Conservation (phyloP, 2,797 vertebrate genomes). For the Ptychadena robeensis region DNA sequence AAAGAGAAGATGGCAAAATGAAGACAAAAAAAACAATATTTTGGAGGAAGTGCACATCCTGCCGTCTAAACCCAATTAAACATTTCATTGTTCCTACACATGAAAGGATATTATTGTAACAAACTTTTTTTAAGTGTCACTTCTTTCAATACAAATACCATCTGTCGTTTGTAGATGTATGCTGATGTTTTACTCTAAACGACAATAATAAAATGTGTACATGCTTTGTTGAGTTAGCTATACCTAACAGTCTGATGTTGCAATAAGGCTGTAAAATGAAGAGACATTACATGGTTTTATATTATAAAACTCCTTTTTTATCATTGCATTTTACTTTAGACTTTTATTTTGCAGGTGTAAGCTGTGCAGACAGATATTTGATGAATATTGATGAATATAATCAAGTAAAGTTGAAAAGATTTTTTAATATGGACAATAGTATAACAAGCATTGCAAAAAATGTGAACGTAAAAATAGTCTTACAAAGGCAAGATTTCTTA, state of each 20-base stretch:
- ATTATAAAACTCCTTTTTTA: background rate
- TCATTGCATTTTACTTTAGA: background rate
- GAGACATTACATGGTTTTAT: background rate
- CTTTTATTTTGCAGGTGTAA: background rate
- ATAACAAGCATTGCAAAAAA: too few species aligned
- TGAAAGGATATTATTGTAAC: constrained; percentile 31
- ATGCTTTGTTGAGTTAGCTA: constrained; percentile 6
- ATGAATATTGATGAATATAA: too few species aligned
- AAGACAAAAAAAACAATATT: constrained; percentile 31
- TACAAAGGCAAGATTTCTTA: too few species aligned
- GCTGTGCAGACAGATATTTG: background rate
- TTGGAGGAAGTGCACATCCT: constrained; percentile 24
- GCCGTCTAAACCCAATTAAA: constrained; percentile 42
- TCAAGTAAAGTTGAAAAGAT: too few species aligned
- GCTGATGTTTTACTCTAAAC: background rate
- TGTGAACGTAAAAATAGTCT: too few species aligned
- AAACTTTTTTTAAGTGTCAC: constrained; percentile 24
- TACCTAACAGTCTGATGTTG: background rate
- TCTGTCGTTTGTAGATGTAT: constrained; percentile 22
- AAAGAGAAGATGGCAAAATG: constrained; percentile 28
- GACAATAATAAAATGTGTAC: background rate
- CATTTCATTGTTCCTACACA: constrained; percentile 13
- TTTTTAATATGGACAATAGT: too few species aligned
- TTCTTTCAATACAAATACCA: constrained; percentile 18
- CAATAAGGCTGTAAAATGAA: background rate